Base-by-base conservation (phyloP, 2,113 vertebrate genomes). In the Athene noctua region DNA sequence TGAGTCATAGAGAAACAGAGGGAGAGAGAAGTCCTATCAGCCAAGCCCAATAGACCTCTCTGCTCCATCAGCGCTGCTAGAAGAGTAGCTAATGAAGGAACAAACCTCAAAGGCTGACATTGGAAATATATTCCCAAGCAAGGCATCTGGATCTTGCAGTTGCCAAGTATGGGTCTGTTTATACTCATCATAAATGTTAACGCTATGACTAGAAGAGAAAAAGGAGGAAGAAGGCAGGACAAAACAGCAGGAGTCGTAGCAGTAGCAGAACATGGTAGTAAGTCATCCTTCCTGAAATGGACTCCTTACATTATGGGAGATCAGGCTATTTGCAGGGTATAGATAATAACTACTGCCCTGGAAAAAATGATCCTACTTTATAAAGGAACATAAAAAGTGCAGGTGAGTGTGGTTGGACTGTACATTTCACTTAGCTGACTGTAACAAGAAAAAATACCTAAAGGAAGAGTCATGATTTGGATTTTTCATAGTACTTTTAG, bases 141-240 rank as follows among this genome's bases (percentile, higher is more conserved):
- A 78, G 40, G 49, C 54, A 80, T 80, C 62, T 72, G 88, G 54
- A 75, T 54, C 67, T 74, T 88, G 49, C 32, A 59, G 38, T 87
- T 95, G 46, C 58, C 84, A 77, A 70, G 55, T 55, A 40, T 44
- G 30, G 30, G 52, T 81, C 86, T 96, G 40, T 75, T 88, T 71
- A n/a, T 75, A 74, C 36, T 57, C 49, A 68, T 89, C 79, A 66
- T 93, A 94, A 95, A 96, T 94, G 90, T 90, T 95, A 90, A 75
- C 5, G 2, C 70, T 91, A 10, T 90, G 87, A 80, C 63, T 88
- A 58, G 63, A 86, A 84, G 63, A 79, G 40, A 68, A 61, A 34
- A 91, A 66, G 49, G 57, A 94, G 71, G 78, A 95, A 90, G 36
- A 84, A 29, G 44, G 49, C 44, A 51, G 83, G 62, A 63, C 52